A percentile compares a stretch with the other conserved stretches of the same genome.
These are phyloP conservation scores for Diabrotica balteata DNA, from an alignment of 2,888 invertebrate genomes.

Conservation along the genomic window DNA sequence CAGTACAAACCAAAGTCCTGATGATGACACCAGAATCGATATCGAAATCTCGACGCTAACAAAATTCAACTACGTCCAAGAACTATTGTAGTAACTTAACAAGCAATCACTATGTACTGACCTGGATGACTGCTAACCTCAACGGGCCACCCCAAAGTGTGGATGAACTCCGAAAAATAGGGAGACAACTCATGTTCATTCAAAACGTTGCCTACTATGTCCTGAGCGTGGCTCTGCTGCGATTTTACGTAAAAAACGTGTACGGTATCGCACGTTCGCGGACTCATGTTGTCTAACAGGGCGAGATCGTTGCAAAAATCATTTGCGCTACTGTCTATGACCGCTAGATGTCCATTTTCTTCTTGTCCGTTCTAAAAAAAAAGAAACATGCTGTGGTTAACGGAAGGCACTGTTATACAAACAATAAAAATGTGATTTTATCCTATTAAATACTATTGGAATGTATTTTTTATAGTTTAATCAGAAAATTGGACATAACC, in stretches of 20 bases:
- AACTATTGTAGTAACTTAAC: neutral
- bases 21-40: no score
- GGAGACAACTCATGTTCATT: constrained; percentile 62
- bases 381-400: no score
- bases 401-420: no score
- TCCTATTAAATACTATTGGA: no score
- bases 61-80: no score
- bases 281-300: constrained; percentile 83
- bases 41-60: no score
- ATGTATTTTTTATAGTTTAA: no score
- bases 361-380: constrained; percentile 39
- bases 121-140: constrained; percentile 86
- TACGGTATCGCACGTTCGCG: constrained; percentile 88
- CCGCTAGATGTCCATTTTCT: constrained; percentile 67
- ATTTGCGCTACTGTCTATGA: constrained; percentile 72
- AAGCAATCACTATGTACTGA: constrained; percentile 36
- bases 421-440: no score
- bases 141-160: constrained; percentile 88
- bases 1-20: no score
- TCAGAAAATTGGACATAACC: no score
- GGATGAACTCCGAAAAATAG: constrained; percentile 66
- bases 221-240: constrained; percentile 78
- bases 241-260: constrained; percentile 93
- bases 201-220: constrained; percentile 80
- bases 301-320: constrained; percentile 84